Base-by-base conservation (phyloP, 1,140 invertebrate genomes). In the Brachionus calyciflorus region DNA sequence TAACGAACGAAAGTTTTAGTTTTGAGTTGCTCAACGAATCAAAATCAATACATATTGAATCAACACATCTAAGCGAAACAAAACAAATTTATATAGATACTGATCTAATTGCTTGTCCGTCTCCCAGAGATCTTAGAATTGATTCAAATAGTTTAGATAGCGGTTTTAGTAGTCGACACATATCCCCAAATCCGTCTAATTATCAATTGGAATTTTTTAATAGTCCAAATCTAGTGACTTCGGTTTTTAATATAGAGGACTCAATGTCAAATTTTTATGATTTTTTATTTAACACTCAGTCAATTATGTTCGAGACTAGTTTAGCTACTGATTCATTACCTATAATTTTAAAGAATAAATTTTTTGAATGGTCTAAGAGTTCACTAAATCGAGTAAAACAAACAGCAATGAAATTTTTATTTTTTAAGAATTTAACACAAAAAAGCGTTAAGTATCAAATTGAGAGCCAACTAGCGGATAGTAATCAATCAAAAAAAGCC, bases 251-350 rank as follows among this genome's bases (percentile, higher is more conserved):
- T 28, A 30, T 28, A 19, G 30, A 60, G 14, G 55, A 60, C n/a
- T 37, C 55, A 7, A 60, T 60, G 55, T 37, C 30, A 28, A 60
- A 60, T 60, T 60, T 60, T 19, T 60, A 60, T 37, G 55, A 60
- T n/a, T 60, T 60, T 60, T 60, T 60, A 17, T 4, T 60, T 3
- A 60, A 33, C 19, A 33, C 30, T 9, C 6, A 33, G n/a, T 37
- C 33, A 9, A 37, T 60, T 60, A 33, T 60, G 30, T 17, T 60
- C 28, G 12, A n/a, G 17, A 60, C 14, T 6, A 40, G 37, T 60
- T 17, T 60, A 6, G 55, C n/a, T 5, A 40, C 37, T 7, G 55
- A 60, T 17, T 37, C 55, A 1, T 17, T 60, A 14, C 30, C 55
- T 9, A 10, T 60, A 17, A 37, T 60, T 6, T 1, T 60, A 1